Conservation (phyloP, 2,113 vertebrate species). For the Rhagologus leucostigma region DNA sequence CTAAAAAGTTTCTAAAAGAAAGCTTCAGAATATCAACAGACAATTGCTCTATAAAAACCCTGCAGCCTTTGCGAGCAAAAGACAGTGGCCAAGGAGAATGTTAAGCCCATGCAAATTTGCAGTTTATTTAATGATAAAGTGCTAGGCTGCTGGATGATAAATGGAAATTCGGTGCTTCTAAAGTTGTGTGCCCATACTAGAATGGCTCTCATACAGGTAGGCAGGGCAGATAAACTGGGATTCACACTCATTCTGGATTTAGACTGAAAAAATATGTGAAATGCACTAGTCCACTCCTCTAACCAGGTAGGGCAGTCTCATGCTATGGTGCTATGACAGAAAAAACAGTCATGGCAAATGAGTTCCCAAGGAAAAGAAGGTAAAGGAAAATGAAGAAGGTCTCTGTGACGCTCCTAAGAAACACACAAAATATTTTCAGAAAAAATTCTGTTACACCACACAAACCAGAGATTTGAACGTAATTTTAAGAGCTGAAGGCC, state of each 20-base stretch:
- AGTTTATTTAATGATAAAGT: neutral
- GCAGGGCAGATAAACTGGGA: neutral
- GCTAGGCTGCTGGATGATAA: neutral
- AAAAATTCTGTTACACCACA: neutral
- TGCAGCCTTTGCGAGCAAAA: neutral
- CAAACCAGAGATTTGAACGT: neutral
- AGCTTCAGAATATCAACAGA: neutral
- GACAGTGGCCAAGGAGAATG: neutral
- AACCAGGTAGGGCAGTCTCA: neutral
- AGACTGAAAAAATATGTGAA: neutral
- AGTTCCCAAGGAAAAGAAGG: neutral
- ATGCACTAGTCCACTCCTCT: neutral
- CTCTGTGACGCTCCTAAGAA: neutral
- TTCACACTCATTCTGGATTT: neutral
- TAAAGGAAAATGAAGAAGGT: neutral
- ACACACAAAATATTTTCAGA: neutral
- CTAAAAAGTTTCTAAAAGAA: neutral
- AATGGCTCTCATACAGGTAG: neutral
- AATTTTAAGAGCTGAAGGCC: neutral
- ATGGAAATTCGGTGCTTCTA: neutral
- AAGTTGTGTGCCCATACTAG: neutral
- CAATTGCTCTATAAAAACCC: neutral
- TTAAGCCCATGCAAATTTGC: neutral
- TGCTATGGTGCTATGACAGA: neutral
- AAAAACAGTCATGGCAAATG: neutral